These are phyloP conservation scores for Paratilapia polleni DNA, from an alignment of 2,113 vertebrate species.

Conservation along the genomic window DNA sequence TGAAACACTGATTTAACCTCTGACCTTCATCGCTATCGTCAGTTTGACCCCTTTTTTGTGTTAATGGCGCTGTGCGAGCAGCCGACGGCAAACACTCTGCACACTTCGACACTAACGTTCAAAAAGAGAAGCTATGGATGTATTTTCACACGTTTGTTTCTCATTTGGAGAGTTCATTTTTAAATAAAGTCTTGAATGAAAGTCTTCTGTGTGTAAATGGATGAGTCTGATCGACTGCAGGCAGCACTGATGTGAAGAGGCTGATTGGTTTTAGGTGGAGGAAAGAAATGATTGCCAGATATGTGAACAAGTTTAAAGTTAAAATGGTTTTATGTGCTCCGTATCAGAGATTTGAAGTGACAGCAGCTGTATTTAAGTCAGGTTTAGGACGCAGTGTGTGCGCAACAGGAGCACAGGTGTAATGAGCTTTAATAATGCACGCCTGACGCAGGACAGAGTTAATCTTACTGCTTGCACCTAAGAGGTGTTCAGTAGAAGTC, in stretches of 20 bases:
- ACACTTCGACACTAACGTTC: neutral
- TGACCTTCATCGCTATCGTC: neutral
- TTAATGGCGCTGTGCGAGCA: neutral
- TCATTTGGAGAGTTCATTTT: constrained; percentile 45
- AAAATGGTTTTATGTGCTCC: no score
- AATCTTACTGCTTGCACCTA: no score
- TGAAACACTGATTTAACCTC: neutral
- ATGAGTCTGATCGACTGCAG: neutral
- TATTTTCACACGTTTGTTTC: neutral
- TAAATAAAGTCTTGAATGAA: constrained; percentile 58
- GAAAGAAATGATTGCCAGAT: no score
- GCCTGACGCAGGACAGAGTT: no score
- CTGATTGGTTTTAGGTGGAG: no score
- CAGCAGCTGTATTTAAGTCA: neutral
- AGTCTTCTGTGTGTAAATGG: neutral
- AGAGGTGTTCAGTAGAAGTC: neutral
- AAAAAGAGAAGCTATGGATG: neutral
- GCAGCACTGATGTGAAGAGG: no score
- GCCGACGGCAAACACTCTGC: neutral
- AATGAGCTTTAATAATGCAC: neutral
- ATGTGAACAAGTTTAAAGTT: no score
- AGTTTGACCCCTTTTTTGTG: neutral
- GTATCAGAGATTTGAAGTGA: no score
- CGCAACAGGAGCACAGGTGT: neutral
- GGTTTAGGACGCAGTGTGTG: neutral